Evolutionary conservation across 2,888 invertebrate species (phyloP).

Genomic region (Acrobasis suavella): DNA sequence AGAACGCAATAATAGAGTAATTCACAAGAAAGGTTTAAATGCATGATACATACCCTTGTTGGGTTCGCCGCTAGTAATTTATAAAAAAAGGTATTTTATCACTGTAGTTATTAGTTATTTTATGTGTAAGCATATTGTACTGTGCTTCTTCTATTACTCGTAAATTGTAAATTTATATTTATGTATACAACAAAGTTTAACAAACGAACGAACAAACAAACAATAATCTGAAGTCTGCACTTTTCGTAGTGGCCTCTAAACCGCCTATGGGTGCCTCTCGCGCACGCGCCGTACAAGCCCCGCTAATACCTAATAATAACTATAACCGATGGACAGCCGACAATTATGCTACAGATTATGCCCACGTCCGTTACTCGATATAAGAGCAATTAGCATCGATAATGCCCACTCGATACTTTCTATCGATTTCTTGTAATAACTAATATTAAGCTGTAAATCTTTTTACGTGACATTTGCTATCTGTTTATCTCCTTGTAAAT

Average conservation of each 20-base stretch:
- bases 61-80: too few species aligned
- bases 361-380: constrained; percentile 21
- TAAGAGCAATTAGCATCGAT: constrained; percentile 21
- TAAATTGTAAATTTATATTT: too few species aligned
- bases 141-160: too few species aligned
- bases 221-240: neutral
- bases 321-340: constrained; percentile 15
- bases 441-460: constrained; percentile 23
- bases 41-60: too few species aligned
- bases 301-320: constrained; percentile 25
- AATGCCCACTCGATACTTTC: constrained; percentile 26
- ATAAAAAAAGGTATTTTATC: too few species aligned
- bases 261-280: constrained; percentile 16
- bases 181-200: too few species aligned
- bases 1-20: too few species aligned
- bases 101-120: too few species aligned
- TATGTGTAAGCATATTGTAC: too few species aligned
- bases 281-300: constrained; percentile 23
- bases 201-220: too few species aligned
- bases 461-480: constrained; percentile 14
- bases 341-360: constrained; percentile 20
- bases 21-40: too few species aligned
- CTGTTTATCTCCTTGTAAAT: constrained; percentile 7
- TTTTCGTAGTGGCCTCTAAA: neutral
- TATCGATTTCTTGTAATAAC: constrained; percentile 22